Conservation (phyloP, 1,140 invertebrate species). For the Diabrotica virgifera region DNA sequence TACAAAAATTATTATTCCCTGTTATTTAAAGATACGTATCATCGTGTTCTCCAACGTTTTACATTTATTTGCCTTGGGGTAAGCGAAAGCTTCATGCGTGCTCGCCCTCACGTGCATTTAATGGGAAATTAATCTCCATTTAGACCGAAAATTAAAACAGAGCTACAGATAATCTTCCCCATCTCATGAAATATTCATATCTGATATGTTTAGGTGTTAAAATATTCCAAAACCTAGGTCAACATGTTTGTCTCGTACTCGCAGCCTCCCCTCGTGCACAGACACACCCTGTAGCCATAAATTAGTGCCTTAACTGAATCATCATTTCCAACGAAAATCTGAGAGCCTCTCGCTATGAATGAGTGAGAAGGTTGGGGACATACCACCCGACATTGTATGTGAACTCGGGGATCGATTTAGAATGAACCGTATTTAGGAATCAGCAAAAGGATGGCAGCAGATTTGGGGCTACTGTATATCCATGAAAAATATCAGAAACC, state of each 20-base stretch:
- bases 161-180: not conserved
- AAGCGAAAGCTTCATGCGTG: no score
- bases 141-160: no score
- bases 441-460: no score
- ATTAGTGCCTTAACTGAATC: slow-evolving; percentile 10
- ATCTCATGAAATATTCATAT: not conserved
- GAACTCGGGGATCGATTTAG: slow-evolving; percentile 5
- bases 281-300: slow-evolving; percentile 6
- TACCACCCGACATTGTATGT: not conserved
- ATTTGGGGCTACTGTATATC: no score
- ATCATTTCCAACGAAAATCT: slow-evolving; percentile 4
- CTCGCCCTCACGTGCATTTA: no score
- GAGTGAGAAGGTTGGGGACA: slow-evolving; percentile 15
- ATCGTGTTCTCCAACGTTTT: no score
- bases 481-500: no score
- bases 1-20: no score
- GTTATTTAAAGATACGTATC: no score
- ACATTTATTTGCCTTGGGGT: no score
- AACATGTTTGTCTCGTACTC: not conserved
- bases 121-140: no score
- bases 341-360: slow-evolving; percentile 3
- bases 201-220: not conserved
- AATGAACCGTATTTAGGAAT: not conserved
- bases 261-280: not conserved
- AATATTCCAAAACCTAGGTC: not conserved